A percentile compares a stretch with the other conserved stretches of the same genome.
Conservation (phyloP, 2,888 invertebrate species). For the Malacosoma neustria region DNA sequence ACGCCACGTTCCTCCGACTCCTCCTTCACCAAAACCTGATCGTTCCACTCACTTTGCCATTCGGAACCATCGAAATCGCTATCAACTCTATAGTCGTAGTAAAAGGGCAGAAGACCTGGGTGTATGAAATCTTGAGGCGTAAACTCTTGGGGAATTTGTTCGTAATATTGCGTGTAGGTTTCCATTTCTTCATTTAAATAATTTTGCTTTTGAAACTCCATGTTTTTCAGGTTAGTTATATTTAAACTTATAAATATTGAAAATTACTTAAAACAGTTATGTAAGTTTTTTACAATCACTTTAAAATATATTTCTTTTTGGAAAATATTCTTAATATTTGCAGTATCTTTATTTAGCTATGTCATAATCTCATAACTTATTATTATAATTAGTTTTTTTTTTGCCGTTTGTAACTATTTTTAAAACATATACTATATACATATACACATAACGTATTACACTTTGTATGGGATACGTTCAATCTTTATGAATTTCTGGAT, state of each 20-base stretch:
- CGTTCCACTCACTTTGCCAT: conserved; percentile 30
- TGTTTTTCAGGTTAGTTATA: no score
- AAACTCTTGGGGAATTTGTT: background rate
- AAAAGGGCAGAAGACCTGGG: conserved; percentile 37
- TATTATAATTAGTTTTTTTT: no score
- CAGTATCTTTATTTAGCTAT: no score
- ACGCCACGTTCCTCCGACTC: conserved; percentile 22
- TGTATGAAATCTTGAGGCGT: conserved; percentile 21
- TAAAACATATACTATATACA: no score
- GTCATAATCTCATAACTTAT: no score
- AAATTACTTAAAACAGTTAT: no score
- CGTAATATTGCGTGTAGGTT: background rate
- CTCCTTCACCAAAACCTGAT: conserved; percentile 37
- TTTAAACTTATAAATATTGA: no score
- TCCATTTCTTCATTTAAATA: background rate
- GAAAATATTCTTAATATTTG: no score
- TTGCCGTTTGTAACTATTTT: no score
- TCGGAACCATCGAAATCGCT: conserved; percentile 14
- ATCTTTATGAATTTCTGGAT: conserved; percentile 13
- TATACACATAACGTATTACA: no score
- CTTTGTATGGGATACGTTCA: conserved; percentile 1
- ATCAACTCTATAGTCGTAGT: conserved; percentile 36
- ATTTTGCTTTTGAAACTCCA: background rate
- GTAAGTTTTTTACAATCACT: no score
- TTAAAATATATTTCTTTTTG: no score